Evolutionary conservation across 2,797 vertebrate genomes (phyloP), one percentile per base, ranked within the genome.

Genomic region (Pipistrellus kuhlii): DNA sequence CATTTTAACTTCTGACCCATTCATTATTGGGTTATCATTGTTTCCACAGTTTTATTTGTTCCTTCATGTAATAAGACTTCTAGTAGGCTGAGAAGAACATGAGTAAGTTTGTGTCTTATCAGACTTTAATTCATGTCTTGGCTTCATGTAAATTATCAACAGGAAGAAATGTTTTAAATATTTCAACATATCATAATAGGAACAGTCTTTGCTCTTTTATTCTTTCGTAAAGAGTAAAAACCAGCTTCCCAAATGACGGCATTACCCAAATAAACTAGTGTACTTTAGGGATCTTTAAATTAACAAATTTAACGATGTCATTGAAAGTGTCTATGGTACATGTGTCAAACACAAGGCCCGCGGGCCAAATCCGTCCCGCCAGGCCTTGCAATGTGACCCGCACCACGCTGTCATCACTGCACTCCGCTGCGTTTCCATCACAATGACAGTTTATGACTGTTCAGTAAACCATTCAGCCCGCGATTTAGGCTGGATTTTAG

Each of bases 211-310:
- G 3, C 7, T 11, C 44, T 85, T 78, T 59, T 27, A 76, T 23
- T 90, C 23, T 32, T 91, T 59, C 12, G 27, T 89, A 78, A 85
- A 78, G 41, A 85, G 53, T 44, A 87, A 68, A 88, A 90, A 14
- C 5, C 8, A 55, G 27, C 17, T 93, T 86, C 6, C 53, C 18
- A 91, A 81, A 59, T 92, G 83, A 71, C 3, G 32, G 5, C 15
- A 55, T 57, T 77, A 32, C 76, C 82, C 14, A 87, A 53, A 59
- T 55, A 93, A 90, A 41, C 10, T 78, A 53, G 12, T 23, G 7
- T 66, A 9, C 4, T 18, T 30, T 48, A 83, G 71, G 6, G 12
- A 38, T 62, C 44, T 76, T 57, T 86, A 78, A 30, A 53, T 73
- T 41, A 85, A 62, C 14, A 32, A 46, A 75, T 32, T 86, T 85